phyloP scores from a whole-genome alignment of 2,113 vertebrate species.

The Crotophaga sulcirostris region DNA sequence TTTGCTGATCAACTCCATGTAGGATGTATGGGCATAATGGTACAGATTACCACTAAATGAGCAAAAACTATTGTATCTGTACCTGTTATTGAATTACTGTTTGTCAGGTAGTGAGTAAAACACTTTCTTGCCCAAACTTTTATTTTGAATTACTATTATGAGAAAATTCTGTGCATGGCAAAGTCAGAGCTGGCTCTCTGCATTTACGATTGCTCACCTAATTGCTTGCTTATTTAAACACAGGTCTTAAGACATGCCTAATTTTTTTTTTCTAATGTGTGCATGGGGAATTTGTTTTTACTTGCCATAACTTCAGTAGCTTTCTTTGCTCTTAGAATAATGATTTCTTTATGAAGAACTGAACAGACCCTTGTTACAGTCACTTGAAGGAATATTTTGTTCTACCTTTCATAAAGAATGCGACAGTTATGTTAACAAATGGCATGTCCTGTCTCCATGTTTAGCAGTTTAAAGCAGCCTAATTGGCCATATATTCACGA shows the following conservation, averaged over 20 bases:
- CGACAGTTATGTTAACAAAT: slow-evolving; percentile 46
- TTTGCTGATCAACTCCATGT: background rate
- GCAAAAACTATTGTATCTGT: background rate
- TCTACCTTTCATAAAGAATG: slow-evolving; percentile 60
- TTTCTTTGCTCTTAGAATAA: slow-evolving; percentile 30
- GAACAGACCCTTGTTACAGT: slow-evolving; percentile 42
- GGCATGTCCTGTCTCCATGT: slow-evolving; percentile 44
- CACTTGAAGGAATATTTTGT: slow-evolving; percentile 50
- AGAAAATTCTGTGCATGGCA: slow-evolving; percentile 33
- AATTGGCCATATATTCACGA: slow-evolving; percentile 15
- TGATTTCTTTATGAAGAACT: slow-evolving; percentile 52
- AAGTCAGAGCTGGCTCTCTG: background rate
- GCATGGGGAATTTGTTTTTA: slow-evolving; percentile 51
- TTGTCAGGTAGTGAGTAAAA: slow-evolving; percentile 22
- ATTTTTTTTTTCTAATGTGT: background rate
- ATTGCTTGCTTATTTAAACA: slow-evolving; percentile 52
- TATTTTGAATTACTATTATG: background rate
- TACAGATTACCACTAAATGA: background rate
- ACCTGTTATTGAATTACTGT: background rate
- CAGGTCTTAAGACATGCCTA: background rate
- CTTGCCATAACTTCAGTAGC: slow-evolving; percentile 24
- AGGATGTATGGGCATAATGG: background rate
- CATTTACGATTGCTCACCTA: slow-evolving; percentile 24
- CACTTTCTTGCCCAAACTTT: slow-evolving; percentile 8
- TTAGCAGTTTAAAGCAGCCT: slow-evolving; percentile 51